Evolutionary conservation across 2,113 vertebrate genomes (phyloP).

Genomic region (Zapornia atra): DNA sequence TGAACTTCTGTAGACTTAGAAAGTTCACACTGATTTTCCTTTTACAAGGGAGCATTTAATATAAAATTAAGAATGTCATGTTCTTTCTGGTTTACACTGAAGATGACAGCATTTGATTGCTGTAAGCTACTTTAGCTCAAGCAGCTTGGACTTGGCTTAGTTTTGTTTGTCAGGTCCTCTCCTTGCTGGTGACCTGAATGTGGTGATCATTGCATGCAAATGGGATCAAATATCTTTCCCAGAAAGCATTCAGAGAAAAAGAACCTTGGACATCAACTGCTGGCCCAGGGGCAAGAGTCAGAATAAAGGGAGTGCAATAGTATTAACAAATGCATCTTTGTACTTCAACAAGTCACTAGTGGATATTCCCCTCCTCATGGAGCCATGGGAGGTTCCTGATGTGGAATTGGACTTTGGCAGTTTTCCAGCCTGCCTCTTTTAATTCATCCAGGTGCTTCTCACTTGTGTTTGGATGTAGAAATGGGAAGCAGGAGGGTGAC

Average conservation of each 20-base stretch:
- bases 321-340: not conserved
- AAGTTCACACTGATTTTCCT: not conserved
- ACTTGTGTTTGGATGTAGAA: not conserved
- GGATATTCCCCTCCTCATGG: not conserved
- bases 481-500: not conserved
- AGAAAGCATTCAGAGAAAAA: not conserved
- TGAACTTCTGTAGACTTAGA: not conserved
- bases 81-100: not conserved
- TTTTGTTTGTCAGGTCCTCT: conserved; percentile 4
- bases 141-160: not conserved
- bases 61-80: not conserved
- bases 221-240: not conserved
- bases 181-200: not conserved
- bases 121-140: not conserved
- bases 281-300: not conserved
- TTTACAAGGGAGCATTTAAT: not conserved
- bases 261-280: not conserved
- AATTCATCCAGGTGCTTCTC: not conserved
- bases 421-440: not conserved
- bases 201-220: not conserved
- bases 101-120: not conserved
- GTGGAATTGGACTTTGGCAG: not conserved
- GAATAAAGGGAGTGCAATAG: not conserved
- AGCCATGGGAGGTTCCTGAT: not conserved
- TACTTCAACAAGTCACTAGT: not conserved